Conservation (phyloP, 2,113 vertebrate species). For the Paradoxurus hermaphroditus region DNA sequence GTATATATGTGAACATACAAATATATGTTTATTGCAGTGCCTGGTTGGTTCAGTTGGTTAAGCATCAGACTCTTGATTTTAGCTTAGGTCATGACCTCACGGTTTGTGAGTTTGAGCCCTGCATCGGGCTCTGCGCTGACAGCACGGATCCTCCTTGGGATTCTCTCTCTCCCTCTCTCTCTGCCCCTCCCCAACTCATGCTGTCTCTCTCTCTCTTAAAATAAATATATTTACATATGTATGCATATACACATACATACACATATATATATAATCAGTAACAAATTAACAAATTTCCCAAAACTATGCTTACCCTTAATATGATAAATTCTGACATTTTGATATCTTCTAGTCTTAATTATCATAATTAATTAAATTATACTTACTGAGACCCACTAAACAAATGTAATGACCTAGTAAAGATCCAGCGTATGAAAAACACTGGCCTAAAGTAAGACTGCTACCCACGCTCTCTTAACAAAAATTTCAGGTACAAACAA, state of each 20-base stretch:
- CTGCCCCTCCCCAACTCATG: too few species aligned
- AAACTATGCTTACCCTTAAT: not conserved
- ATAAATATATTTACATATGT: not conserved
- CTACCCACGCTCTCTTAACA: not conserved
- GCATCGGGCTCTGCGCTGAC: too few species aligned
- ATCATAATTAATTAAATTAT: not conserved
- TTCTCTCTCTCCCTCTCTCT: too few species aligned
- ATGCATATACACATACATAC: not conserved
- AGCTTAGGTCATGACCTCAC: too few species aligned
- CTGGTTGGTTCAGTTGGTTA: too few species aligned
- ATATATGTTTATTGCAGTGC: too few species aligned
- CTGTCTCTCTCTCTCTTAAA: too few species aligned
- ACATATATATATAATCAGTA: not conserved
- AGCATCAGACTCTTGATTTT: too few species aligned
- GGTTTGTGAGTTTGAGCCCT: too few species aligned
- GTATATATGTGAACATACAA: not conserved
- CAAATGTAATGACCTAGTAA: not conserved
- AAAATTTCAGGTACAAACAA: not conserved
- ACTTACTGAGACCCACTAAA: not conserved
- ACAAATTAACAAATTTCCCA: not conserved
- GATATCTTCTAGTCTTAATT: not conserved
- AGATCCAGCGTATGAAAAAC: not conserved
- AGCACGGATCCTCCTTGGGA: too few species aligned
- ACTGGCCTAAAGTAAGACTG: not conserved
- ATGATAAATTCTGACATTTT: not conserved